These are phyloP conservation scores for Andrena cerasifolii DNA, from an alignment of 1,140 invertebrate genomes.

Conservation along the genomic window DNA sequence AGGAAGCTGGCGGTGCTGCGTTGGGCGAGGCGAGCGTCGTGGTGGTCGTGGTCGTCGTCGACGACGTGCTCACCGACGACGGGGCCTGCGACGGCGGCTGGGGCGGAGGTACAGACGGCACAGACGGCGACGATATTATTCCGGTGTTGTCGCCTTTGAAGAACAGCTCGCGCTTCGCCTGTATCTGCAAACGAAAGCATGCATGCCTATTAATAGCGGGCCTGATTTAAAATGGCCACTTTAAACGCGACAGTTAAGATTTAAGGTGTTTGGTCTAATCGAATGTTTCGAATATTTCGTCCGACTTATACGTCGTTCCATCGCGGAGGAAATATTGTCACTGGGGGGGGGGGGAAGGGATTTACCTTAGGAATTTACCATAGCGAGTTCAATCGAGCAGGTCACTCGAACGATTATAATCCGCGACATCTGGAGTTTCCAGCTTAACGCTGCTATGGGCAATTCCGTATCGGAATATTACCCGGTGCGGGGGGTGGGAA, in stretches of 20 bases:
- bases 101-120: slow-evolving; percentile 80
- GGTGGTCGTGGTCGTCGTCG: slow-evolving; percentile 81
- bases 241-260: too few species aligned
- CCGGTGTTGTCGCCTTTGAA: slow-evolving; percentile 84
- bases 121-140: slow-evolving; percentile 81
- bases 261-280: too few species aligned
- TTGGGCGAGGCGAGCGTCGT: slow-evolving; percentile 71
- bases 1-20: slow-evolving; percentile 54
- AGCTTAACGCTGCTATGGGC: background rate
- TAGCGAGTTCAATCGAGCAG: background rate
- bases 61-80: slow-evolving; percentile 64
- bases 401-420: background rate
- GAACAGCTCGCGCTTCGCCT: slow-evolving; percentile 90
- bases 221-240: too few species aligned
- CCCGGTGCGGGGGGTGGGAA: background rate
- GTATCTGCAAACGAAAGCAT: slow-evolving; percentile 84
- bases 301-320: too few species aligned
- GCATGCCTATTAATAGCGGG: background rate
- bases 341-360: too few species aligned
- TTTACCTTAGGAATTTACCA: too few species aligned
- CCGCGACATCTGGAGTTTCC: background rate
- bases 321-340: too few species aligned
- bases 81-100: slow-evolving; percentile 81
- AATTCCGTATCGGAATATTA: background rate
- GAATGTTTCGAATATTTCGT: too few species aligned